Conservation (phyloP, 2,888 invertebrate genomes). For the Drosophila niveifrons region DNA sequence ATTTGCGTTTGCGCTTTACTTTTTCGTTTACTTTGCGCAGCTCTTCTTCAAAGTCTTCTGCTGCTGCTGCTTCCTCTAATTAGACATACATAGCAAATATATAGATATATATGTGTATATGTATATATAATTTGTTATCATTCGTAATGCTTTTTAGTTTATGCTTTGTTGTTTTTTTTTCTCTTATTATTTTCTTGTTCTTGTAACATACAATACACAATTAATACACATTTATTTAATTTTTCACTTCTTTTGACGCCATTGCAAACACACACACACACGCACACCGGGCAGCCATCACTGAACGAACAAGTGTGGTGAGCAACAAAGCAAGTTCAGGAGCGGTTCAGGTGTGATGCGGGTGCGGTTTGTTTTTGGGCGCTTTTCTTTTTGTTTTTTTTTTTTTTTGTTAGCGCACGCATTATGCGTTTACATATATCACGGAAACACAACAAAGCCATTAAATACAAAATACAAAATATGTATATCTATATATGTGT, state of each 20-base stretch:
- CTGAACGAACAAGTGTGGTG: background rate
- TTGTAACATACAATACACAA: slow-evolving; percentile 66
- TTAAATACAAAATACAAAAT: slow-evolving; percentile 63
- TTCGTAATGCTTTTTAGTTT: slow-evolving; percentile 39
- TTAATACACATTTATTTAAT: slow-evolving; percentile 55
- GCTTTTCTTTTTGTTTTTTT: background rate
- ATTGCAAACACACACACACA: slow-evolving; percentile 5
- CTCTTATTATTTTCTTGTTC: slow-evolving; percentile 13
- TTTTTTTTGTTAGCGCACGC: too few relatives aligned
- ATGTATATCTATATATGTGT: slow-evolving; percentile 43
- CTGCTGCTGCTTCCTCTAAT: slow-evolving; percentile 31
- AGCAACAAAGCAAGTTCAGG: background rate
- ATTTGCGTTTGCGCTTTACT: background rate
- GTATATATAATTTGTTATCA: slow-evolving; percentile 15
- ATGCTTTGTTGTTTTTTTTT: slow-evolving; percentile 11
- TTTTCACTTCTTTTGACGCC: slow-evolving; percentile 12
- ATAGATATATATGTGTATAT: slow-evolving; percentile 28
- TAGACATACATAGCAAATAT: slow-evolving; percentile 32
- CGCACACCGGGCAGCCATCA: background rate
- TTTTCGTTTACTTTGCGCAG: slow-evolving; percentile 25
- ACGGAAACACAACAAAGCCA: slow-evolving; percentile 81
- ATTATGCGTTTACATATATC: slow-evolving; percentile 79
- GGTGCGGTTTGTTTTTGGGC: background rate
- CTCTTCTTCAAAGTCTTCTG: slow-evolving; percentile 13
- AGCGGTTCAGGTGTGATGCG: background rate